phyloP scores from a whole-genome alignment of 2,797 vertebrate genomes.

The Pseudopleuronectes americanus region DNA sequence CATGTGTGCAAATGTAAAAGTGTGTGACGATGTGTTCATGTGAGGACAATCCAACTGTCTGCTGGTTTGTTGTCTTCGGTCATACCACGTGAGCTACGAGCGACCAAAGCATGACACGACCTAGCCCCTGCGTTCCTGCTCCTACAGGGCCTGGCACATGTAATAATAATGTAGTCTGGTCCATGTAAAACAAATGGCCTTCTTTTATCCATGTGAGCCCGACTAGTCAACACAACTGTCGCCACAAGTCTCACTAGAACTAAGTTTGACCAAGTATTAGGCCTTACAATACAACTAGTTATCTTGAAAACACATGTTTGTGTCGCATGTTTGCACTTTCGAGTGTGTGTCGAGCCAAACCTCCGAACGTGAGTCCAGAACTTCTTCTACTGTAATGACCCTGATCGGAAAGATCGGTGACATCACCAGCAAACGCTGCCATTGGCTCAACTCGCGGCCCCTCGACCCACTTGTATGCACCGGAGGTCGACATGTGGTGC shows the following conservation, averaged over 20 bases:
- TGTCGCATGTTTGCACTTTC: conserved; percentile 17
- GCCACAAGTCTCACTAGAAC: conserved; percentile 19
- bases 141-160: conserved; percentile 14
- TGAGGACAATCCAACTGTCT: conserved; percentile 63
- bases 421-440: neutral
- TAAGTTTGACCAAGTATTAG: conserved; percentile 29
- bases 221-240: conserved; percentile 15
- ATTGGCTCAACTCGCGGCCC: neutral
- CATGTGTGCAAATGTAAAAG: neutral
- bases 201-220: conserved; percentile 34
- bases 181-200: conserved; percentile 50
- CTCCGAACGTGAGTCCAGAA: conserved; percentile 5
- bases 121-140: conserved; percentile 21
- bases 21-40: conserved; percentile 39
- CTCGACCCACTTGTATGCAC: conserved; percentile 26
- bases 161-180: conserved; percentile 17
- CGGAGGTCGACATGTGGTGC: conserved; percentile 20
- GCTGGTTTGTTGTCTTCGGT: conserved; percentile 76
- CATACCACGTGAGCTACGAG: conserved; percentile 43
- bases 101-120: conserved; percentile 33
- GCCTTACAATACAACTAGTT: conserved; percentile 16
- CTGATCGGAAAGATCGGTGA: neutral
- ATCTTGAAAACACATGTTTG: conserved; percentile 9
- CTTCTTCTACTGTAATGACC: neutral
- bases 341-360: neutral